phyloP scores from a whole-genome alignment of 2,888 invertebrate genomes.

The Tetropium fuscum region DNA sequence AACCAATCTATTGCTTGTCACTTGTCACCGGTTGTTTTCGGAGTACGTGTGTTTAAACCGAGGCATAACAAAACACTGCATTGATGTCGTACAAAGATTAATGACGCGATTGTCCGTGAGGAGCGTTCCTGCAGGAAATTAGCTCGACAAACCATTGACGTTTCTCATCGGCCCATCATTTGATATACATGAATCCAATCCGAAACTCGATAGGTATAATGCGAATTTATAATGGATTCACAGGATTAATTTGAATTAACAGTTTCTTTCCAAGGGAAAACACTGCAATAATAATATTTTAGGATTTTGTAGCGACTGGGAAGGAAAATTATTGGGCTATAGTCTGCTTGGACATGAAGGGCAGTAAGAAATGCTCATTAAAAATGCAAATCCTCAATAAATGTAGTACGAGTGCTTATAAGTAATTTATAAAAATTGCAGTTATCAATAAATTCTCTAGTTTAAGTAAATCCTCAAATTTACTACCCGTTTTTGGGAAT shows the following conservation, averaged over 20 bases:
- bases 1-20: conserved; percentile 64
- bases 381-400: no score
- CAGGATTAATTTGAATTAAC: background rate
- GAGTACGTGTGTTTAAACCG: conserved; percentile 58
- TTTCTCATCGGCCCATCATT: conserved; percentile 14
- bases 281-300: no score
- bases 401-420: no score
- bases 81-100: conserved; percentile 62
- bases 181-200: conserved; percentile 4
- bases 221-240: background rate
- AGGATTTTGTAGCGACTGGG: no score
- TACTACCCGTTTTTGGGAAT: no score
- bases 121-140: conserved; percentile 44
- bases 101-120: conserved; percentile 61
- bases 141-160: conserved; percentile 48
- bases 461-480: no score
- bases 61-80: conserved; percentile 59
- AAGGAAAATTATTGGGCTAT: no score
- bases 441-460: no score
- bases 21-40: conserved; percentile 62
- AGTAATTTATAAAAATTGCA: no score
- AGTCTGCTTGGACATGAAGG: no score
- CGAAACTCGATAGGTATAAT: background rate
- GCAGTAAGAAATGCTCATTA: no score
- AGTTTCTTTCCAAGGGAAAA: no score